Conservation (phyloP, 2,888 invertebrate genomes). For the Caradrina kadenii region DNA sequence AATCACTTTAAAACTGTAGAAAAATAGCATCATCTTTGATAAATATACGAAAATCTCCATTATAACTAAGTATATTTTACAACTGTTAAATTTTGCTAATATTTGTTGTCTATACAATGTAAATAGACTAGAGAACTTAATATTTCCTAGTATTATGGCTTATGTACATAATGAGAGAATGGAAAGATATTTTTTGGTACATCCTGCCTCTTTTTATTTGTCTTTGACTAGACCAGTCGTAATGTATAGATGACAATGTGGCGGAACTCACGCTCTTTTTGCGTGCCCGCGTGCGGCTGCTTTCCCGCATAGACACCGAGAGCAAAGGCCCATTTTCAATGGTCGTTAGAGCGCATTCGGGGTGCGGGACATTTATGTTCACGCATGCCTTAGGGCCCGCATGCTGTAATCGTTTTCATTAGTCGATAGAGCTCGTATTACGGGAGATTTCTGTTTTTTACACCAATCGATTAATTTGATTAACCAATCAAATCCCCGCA, state of each 20-base stretch:
- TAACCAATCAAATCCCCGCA: too few relatives aligned
- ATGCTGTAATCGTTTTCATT: too few relatives aligned
- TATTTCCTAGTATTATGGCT: slow-evolving; percentile 10
- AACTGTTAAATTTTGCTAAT: slow-evolving; percentile 26
- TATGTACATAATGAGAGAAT: not conserved
- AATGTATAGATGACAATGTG: not conserved
- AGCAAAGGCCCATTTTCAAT: too few relatives aligned
- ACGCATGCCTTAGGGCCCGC: too few relatives aligned
- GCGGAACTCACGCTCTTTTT: not conserved
- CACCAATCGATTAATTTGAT: too few relatives aligned
- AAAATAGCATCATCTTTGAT: slow-evolving; percentile 15
- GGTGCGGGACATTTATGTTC: too few relatives aligned
- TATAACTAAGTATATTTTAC: slow-evolving; percentile 18
- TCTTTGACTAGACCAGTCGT: not conserved
- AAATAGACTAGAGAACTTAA: slow-evolving; percentile 20
- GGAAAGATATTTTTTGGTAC: not conserved
- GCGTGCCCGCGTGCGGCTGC: slow-evolving; percentile 15
- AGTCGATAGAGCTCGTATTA: too few relatives aligned
- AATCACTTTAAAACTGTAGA: not conserved
- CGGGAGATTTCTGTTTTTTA: too few relatives aligned
- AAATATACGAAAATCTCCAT: slow-evolving; percentile 25
- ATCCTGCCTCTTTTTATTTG: not conserved
- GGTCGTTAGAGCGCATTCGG: too few relatives aligned
- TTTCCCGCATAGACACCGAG: not conserved
- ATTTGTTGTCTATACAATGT: slow-evolving; percentile 6